These are phyloP conservation scores for Tetragonula clypearis DNA, from an alignment of 1,140 invertebrate species.

Conservation along the genomic window DNA sequence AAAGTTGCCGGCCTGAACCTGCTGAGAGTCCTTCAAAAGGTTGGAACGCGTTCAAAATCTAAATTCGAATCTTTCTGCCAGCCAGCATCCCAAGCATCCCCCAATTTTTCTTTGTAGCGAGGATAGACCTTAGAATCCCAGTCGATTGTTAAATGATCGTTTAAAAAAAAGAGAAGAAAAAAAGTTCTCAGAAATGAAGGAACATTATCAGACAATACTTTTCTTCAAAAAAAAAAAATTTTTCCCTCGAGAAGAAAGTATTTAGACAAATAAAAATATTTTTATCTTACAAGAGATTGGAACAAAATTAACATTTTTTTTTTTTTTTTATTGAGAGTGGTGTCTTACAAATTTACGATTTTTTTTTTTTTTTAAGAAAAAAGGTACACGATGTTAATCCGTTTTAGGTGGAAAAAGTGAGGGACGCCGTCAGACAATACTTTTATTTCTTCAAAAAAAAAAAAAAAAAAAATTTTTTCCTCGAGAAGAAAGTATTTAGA, in stretches of 20 bases:
- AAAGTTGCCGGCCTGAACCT: conserved; percentile 95
- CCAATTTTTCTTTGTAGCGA: neutral
- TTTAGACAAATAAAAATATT: neutral
- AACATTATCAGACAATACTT: neutral
- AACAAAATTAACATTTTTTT: neutral
- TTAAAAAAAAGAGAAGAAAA: too few species aligned
- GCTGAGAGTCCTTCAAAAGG: conserved; percentile 86
- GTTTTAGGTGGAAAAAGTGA: conserved; percentile 74
- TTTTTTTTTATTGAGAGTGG: too few species aligned
- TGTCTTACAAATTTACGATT: too few species aligned
- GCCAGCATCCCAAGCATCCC: too few species aligned
- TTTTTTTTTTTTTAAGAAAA: neutral
- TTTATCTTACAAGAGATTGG: neutral
- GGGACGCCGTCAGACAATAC: conserved; percentile 70
- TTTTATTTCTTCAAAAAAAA: too few species aligned
- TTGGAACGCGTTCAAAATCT: conserved; percentile 49
- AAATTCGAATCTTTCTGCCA: neutral
- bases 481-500: neutral
- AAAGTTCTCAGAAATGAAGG: too few species aligned
- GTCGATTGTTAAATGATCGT: neutral
- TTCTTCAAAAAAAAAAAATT: neutral
- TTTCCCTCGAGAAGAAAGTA: neutral
- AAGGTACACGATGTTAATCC: too few species aligned
- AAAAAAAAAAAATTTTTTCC: neutral
- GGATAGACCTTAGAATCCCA: neutral